These are phyloP conservation scores for Sebastes fasciatus DNA, from an alignment of 2,113 vertebrate genomes.

Conservation along the genomic window DNA sequence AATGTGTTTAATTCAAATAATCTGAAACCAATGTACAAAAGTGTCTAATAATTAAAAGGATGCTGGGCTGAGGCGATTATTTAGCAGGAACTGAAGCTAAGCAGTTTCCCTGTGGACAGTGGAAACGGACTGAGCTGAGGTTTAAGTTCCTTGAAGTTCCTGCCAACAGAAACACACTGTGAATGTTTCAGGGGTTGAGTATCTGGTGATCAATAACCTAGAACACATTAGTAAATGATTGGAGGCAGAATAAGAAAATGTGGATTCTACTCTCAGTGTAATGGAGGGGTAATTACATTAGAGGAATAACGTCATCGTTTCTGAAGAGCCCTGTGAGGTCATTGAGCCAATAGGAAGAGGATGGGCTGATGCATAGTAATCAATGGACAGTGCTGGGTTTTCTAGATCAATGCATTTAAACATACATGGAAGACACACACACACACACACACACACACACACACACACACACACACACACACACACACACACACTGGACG, in stretches of 20 bases:
- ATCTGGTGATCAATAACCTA: slow-evolving; percentile 40
- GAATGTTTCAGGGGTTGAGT: background rate
- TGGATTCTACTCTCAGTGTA: slow-evolving; percentile 37
- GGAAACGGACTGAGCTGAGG: background rate
- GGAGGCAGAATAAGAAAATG: slow-evolving; percentile 41
- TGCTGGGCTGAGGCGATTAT: background rate
- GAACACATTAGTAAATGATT: slow-evolving; percentile 48
- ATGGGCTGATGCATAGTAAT: slow-evolving; percentile 40
- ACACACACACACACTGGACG: slow-evolving; percentile 2
- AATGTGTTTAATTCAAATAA: slow-evolving; percentile 5
- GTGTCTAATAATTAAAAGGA: background rate
- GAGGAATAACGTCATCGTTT: slow-evolving; percentile 43
- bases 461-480: slow-evolving; percentile 12
- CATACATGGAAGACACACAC: slow-evolving; percentile 6
- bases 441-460: slow-evolving; percentile 19
- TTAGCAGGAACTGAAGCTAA: background rate
- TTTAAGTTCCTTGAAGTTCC: background rate
- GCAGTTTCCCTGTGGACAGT: background rate
- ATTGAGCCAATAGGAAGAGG: slow-evolving; percentile 36
- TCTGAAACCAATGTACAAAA: slow-evolving; percentile 25
- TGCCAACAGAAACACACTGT: slow-evolving; percentile 1
- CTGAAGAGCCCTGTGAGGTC: slow-evolving; percentile 21
- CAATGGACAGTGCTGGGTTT: slow-evolving; percentile 9
- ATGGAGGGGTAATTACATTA: slow-evolving; percentile 59
- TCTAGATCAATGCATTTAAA: slow-evolving; percentile 41